Base-by-base conservation (phyloP, 2,113 vertebrate species). In the Carettochelys insculpta region DNA sequence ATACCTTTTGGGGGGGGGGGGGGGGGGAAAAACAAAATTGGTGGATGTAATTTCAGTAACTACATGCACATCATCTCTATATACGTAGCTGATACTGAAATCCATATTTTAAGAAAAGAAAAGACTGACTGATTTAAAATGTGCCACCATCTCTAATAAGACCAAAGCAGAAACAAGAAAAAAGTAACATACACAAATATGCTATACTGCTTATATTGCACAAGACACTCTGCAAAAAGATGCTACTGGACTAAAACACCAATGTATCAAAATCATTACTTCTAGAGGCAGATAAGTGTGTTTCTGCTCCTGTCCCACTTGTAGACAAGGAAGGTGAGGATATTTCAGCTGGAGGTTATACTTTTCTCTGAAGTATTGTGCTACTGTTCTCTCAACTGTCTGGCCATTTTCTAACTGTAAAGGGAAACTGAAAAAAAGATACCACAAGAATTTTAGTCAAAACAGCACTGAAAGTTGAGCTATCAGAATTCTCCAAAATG, bases 261-360 rank as follows among this genome's bases (percentile, higher is more conserved):
- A 38, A 80, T 24, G 41, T 61, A 22, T 48, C 34, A 45, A 34
- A 80, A 11, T n/a, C 56, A 91, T 99, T 98, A 99, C 99, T 98
- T 99, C 99, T 95, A 99, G 98, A 91, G 99, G 99, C 96, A 99
- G 98, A 97, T 99, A 99, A 95, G 99, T 99, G 97, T 99, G 99
- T 96, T 99, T 99, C 97, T 99, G 99, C 92, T 99, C 99, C 96
- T 99, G 99, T 93, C 99, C 99, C 97, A 99, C 99, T 98, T 99
- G 99, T 68, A 99, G 98, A 97, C 99, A 99, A 96, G 99, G 99
- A 91, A 99, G 98, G 94, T 99, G 99, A 81, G 99, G 99, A 93
- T 99, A 99, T 89, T 99, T 99, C 88, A 99, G 98, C 97, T 99
- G 99, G 95, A 99, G 98, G 98, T 97, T 99, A 97, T 99, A 99